These are phyloP conservation scores for Chaetops frenatus DNA, from an alignment of 2,113 vertebrate species.

Conservation along the genomic window DNA sequence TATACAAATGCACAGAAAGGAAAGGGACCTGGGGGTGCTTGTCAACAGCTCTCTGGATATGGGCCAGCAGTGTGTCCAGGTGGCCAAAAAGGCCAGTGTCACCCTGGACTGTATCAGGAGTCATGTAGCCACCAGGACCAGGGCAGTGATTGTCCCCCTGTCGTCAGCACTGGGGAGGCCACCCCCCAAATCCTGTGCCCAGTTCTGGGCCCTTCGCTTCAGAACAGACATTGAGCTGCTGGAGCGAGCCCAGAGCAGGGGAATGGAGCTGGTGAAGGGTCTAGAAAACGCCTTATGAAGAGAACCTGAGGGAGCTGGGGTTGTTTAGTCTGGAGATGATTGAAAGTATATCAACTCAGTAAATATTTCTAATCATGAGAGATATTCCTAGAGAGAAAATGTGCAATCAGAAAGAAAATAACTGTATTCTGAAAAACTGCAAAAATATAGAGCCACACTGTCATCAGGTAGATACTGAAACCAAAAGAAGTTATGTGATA, in stretches of 20 bases:
- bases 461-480: background rate
- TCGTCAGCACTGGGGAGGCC: too few species aligned
- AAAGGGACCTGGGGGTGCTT: background rate
- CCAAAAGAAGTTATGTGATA: background rate
- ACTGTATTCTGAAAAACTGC: background rate
- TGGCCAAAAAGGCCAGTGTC: background rate
- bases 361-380: background rate
- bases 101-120: background rate
- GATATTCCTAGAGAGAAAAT: background rate
- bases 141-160: background rate
- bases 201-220: background rate
- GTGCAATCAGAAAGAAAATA: background rate
- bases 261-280: background rate
- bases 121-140: background rate
- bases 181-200: background rate
- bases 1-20: background rate
- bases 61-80: background rate
- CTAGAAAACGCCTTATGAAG: background rate
- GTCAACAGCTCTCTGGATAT: rapidly evolving
- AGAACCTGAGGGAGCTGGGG: background rate
- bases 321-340: background rate
- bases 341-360: background rate
- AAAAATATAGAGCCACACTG: background rate
- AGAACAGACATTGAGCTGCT: background rate
- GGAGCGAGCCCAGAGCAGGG: rapidly evolving